Evolutionary conservation across 1,140 invertebrate species (phyloP), one percentile per base, ranked within the genome.

Genomic region (Neuroterus valhalla): DNA sequence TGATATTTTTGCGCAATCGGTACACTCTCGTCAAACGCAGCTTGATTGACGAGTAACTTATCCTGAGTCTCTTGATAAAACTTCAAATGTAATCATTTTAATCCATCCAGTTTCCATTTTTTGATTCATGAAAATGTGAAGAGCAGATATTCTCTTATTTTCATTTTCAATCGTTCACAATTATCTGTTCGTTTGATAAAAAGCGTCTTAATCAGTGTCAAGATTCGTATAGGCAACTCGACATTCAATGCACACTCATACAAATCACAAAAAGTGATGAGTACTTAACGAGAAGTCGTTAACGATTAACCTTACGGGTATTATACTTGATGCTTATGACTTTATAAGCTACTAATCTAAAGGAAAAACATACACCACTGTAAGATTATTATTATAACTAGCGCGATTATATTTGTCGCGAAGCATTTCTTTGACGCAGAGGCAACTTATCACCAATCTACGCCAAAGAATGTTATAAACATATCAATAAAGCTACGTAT

Each of bases 111-210:
- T 50, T 21, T 19, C 23, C 55, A 75, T 89, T 91, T 90, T 89
- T 88, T 87, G 84, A 85, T 87, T 85, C 88, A 89, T 88, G 88
- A 89, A 67, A 62, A 87, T 88, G 82, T 85, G 83, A 86, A 90
- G 85, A 88, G 84, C 85, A 88, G 86, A 88, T 84, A 85, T 87
- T 82, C 31, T 21, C 71, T 77, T 75, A 74, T 83, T 83, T 83
- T 84, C 82, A 78, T 81, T 85, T 85, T 88, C 85, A 79, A 80
- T 82, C 74, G 69, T 81, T 77, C 68, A 10, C 73, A 44, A 75
- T 66, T 66, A 12, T 74, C 46, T 71, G 66, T 68, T 72, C 71
- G 55, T 77, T 81, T 82, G 75, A 67, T 71, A 81, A 75, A 76
- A 81, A 71, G 77, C 62, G 72, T 82, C 75, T 78, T 66, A 79